Conservation (phyloP, 2,113 vertebrate species). For the Equus quagga region DNA sequence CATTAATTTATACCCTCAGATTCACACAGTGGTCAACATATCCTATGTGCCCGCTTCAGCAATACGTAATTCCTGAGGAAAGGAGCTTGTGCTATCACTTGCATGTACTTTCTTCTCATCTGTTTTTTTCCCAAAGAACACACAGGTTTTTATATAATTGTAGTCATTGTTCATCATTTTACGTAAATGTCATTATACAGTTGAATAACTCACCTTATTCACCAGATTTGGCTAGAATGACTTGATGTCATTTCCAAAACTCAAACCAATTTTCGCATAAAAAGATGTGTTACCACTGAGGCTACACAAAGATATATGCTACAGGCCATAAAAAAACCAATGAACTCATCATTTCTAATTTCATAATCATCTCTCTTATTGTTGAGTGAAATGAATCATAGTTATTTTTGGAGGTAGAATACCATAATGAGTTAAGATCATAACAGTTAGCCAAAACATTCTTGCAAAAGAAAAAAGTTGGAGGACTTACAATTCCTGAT, state of each 20-base stretch:
- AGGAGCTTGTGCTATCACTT: neutral
- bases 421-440: neutral
- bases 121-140: neutral
- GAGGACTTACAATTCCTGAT: neutral
- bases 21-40: neutral
- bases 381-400: slow-evolving; percentile 27
- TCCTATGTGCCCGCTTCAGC: neutral
- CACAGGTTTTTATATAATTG: neutral
- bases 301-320: neutral
- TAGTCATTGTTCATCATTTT: neutral
- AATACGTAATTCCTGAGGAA: neutral
- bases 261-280: slow-evolving; percentile 10
- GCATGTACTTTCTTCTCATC: neutral
- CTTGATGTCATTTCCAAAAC: slow-evolving; percentile 8
- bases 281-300: neutral
- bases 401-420: slow-evolving; percentile 48
- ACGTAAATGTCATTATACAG: slow-evolving; percentile 34
- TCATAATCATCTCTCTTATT: neutral
- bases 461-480: neutral
- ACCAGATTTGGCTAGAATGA: neutral
- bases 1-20: neutral
- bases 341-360: slow-evolving; percentile 34
- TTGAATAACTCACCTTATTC: slow-evolving; percentile 29
- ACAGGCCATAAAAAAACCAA: neutral
- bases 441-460: slow-evolving; percentile 18